These are phyloP conservation scores for Heterodera carotae DNA, from an alignment of 1,140 invertebrate species.

Conservation along the genomic window DNA sequence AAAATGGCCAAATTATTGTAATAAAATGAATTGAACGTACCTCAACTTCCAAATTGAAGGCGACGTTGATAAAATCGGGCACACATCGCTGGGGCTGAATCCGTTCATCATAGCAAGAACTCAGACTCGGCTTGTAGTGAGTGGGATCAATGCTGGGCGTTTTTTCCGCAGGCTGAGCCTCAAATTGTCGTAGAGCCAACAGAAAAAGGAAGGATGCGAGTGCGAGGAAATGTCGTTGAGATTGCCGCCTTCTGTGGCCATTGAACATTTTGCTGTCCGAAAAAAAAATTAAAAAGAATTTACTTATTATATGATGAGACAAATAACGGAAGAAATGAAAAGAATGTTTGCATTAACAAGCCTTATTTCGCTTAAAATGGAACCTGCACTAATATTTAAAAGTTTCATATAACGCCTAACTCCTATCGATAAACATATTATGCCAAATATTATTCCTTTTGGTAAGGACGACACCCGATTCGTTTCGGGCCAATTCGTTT, in stretches of 20 bases:
- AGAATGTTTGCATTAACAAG: too few relatives aligned
- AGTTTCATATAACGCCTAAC: too few relatives aligned
- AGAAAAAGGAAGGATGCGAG: slow-evolving; percentile 24
- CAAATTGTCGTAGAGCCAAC: background rate
- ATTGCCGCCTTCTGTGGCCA: background rate
- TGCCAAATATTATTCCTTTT: too few relatives aligned
- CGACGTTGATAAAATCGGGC: slow-evolving; percentile 93
- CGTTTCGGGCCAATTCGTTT: too few relatives aligned
- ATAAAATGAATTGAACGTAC: slow-evolving; percentile 67
- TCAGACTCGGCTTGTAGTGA: slow-evolving; percentile 33
- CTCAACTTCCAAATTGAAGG: slow-evolving; percentile 82
- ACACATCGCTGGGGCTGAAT: slow-evolving; percentile 79
- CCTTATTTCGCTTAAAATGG: too few relatives aligned
- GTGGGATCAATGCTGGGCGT: slow-evolving; percentile 30
- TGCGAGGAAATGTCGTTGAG: slow-evolving; percentile 13
- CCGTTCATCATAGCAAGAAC: slow-evolving; percentile 68
- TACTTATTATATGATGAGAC: too few relatives aligned
- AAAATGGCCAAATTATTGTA: too few relatives aligned
- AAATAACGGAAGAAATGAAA: too few relatives aligned
- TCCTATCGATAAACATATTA: too few relatives aligned
- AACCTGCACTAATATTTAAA: too few relatives aligned
- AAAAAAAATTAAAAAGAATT: too few relatives aligned
- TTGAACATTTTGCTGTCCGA: background rate
- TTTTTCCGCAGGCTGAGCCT: slow-evolving; percentile 43
- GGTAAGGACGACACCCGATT: too few relatives aligned